A percentile compares a stretch with the other conserved stretches of the same genome.
Evolutionary conservation across 2,113 vertebrate genomes (phyloP).

Genomic region (Lycaon pictus): DNA sequence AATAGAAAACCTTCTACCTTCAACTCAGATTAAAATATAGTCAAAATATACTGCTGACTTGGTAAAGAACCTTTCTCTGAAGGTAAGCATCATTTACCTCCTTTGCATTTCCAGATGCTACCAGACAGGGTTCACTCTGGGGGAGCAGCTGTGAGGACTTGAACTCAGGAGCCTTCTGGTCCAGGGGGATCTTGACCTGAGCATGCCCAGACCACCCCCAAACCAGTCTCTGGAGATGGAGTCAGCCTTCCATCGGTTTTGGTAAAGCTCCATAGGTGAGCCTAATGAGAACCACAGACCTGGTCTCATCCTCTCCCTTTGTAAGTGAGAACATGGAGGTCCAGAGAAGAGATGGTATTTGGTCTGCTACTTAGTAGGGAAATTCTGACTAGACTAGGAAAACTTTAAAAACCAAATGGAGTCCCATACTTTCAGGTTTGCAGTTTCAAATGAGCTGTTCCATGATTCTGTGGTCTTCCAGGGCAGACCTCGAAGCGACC

Average conservation of each 20-base stretch:
- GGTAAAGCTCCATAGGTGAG: neutral
- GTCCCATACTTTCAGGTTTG: neutral
- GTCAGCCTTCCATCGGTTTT: neutral
- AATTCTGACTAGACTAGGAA: neutral
- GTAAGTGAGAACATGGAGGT: neutral
- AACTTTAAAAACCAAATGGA: neutral
- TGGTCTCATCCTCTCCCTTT: neutral
- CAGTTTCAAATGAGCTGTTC: neutral
- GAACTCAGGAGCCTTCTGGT: neutral
- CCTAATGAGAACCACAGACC: neutral
- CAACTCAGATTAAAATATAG: neutral
- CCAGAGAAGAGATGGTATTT: neutral
- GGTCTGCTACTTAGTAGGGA: neutral
- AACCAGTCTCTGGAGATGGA: neutral
- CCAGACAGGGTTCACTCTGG: neutral
- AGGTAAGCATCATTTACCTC: neutral
- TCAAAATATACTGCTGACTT: fast-evolving
- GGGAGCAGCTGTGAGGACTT: neutral
- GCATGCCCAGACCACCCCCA: neutral
- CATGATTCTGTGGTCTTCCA: neutral
- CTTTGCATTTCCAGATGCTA: neutral
- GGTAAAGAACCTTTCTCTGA: neutral
- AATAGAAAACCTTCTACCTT: neutral
- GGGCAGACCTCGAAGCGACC: neutral
- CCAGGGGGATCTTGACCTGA: neutral